Base-by-base conservation (phyloP, 2,113 vertebrate species). In the Anhinga rufa region DNA sequence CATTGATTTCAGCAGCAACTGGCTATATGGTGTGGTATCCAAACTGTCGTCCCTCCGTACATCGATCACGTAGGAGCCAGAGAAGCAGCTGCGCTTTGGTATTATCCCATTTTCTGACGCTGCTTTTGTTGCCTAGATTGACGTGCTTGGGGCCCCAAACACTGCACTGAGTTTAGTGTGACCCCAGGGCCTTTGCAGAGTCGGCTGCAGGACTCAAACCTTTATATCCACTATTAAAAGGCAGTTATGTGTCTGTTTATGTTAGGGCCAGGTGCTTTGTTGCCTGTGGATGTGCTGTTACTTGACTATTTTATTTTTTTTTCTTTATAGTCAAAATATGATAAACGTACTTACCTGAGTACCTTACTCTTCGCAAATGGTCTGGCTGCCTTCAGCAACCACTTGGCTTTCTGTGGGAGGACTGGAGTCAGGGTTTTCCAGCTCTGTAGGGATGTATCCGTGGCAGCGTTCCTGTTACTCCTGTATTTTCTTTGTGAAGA, bases 201-300 rank as follows among this genome's bases (percentile, higher is more conserved):
- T 70, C 1, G 1, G 60, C n/a, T 83, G 84, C 66, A 86, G 82
- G 36, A 68, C 87, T 91, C 71, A 76, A 40, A 54, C 60, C 38
- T 90, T 96, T 91, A 83, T 76, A 86, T 82, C 52, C 82, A 78
- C 86, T 83, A 69, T 91, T 91, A 80, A 94, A 92, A 90, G 78
- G 62, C 86, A 92, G 61, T 91, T 97, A 77, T 38, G 42, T 87
- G 77, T 51, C 91, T 96, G 77, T 92, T 94, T 62, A 58, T 92
- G 61, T 80, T 85, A 62, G 21, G 88, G 46, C 81, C 54, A 91
- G 75, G 82, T 96, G 86, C 82, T 94, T 92, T 93, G 84, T 58
- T 91, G 86, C 54, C 76, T 75, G 40, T 85, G 64, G 77, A 81
- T 13, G 3, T 69, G 68, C 68, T 88, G 70, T 72, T 80, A 58